Percentiles rank a stretch among this genome's conserved stretches.
phyloP scores from a whole-genome alignment of 2,797 vertebrate genomes.

The Gila robusta region DNA sequence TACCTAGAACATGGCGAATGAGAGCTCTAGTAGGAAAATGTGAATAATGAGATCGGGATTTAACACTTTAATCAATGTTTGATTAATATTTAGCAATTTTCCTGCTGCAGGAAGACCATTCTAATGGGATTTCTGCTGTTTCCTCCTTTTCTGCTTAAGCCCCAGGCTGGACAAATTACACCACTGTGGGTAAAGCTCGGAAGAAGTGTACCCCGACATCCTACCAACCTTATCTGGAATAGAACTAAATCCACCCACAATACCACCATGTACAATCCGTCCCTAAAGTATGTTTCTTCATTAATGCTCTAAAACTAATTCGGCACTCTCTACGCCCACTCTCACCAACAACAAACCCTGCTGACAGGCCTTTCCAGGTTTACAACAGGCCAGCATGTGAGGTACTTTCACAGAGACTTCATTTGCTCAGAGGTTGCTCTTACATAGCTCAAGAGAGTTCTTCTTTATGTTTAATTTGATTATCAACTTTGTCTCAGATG shows the following conservation, averaged over 20 bases:
- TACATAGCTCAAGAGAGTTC: neutral
- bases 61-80: slow-evolving; percentile 53
- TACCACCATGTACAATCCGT: slow-evolving; percentile 3
- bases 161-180: slow-evolving; percentile 38
- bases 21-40: slow-evolving; percentile 10
- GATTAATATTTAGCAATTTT: slow-evolving; percentile 52
- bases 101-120: slow-evolving; percentile 44
- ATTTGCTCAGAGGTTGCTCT: slow-evolving; percentile 23
- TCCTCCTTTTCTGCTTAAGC: slow-evolving; percentile 39
- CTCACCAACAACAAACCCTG: slow-evolving; percentile 23
- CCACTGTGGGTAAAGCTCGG: neutral
- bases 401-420: neutral
- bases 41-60: slow-evolving; percentile 40
- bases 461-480: neutral
- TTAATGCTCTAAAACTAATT: slow-evolving; percentile 36
- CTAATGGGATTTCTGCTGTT: slow-evolving; percentile 44
- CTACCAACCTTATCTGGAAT: slow-evolving; percentile 13
- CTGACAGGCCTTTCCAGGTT: slow-evolving; percentile 21
- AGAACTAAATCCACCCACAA: slow-evolving; percentile 21
- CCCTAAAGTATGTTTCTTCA: neutral
- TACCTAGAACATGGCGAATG: neutral
- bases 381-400: slow-evolving; percentile 14
- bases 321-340: slow-evolving; percentile 19
- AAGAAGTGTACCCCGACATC: slow-evolving; percentile 13
- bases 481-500: neutral